Evolutionary conservation across 1,140 invertebrate genomes (phyloP).

Genomic region (Procambarus virginalis): DNA sequence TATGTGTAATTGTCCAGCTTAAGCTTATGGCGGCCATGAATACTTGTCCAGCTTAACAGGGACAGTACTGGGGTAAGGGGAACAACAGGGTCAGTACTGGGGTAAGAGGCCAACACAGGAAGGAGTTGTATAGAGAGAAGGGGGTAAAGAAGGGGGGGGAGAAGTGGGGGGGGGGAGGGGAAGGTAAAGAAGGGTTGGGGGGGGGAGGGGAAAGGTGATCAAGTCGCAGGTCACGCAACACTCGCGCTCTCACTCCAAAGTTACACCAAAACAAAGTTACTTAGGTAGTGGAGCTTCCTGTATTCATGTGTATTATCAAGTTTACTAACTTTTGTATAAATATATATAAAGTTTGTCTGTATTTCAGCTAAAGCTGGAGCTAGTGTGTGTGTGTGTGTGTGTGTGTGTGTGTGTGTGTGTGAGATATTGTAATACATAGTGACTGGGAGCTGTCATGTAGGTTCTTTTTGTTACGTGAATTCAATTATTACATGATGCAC

Average conservation of each 20-base stretch:
- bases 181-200: background rate
- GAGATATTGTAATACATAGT: too few species aligned
- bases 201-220: background rate
- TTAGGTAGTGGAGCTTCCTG: background rate
- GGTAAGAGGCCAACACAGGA: background rate
- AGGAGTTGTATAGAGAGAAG: background rate
- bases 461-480: too few species aligned
- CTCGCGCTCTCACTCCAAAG: background rate
- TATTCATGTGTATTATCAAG: background rate
- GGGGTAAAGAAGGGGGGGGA: background rate
- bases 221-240: background rate
- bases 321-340: background rate
- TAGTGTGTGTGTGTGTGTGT: too few species aligned
- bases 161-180: background rate
- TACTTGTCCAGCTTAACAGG: too few species aligned
- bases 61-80: too few species aligned
- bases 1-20: too few species aligned
- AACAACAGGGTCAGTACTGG: too few species aligned
- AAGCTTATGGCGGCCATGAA: too few species aligned
- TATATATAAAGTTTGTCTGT: background rate
- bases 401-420: too few species aligned
- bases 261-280: background rate
- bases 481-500: too few species aligned
- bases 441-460: too few species aligned
- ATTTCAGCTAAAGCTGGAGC: background rate